Evolutionary conservation across 2,113 vertebrate species (phyloP), one percentile per base, ranked within the genome.

Genomic region (Lycaon pictus): DNA sequence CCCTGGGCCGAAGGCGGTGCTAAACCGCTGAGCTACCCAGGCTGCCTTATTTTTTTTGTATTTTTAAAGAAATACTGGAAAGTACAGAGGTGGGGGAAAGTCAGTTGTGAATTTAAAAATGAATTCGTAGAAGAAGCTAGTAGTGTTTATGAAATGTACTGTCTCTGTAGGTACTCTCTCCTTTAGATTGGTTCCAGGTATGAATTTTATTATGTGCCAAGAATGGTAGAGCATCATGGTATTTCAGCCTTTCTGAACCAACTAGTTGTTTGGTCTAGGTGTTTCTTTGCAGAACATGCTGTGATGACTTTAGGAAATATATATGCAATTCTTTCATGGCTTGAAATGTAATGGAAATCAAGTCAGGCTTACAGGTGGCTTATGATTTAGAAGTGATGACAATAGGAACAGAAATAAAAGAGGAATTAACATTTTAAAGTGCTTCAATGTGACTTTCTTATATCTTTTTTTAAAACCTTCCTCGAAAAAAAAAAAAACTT

Each of bases 71-170:
- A 62, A 43, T 60, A 92, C 37, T 81, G 79, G 51, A 7, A 92
- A 86, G 32, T 53, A 81, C 67, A 76, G 11, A 94, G 60, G n/a
- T 71, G 27, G 29, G 35, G 29, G 11, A 85, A 89, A 76, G 32
- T 86, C 71, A 65, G 1, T 92, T 76, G 60, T 86, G 56, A 81
- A 88, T 79, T 94, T 85, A 96, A 97, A 97, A 84, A 89, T 85
- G 63, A 58, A 74, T 94, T 80, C 27, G 83, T 88, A 77, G n/a
- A 60, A 55, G 82, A 80, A 32, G 8, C 23, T 81, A 55, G 11
- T 53, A 56, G 82, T 79, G 29, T 63, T 93, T 95, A 77, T 19
- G 43, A 90, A 85, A 69, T 80, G 10, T 76, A n/a, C 22, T 48
- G 7, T 86, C 58, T 90, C 32, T 95, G 11, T 77, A 51, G n/a